Evolutionary conservation across 2,797 vertebrate species (phyloP), one percentile per base, ranked within the genome.

Genomic region (Lutjanus campechanus): DNA sequence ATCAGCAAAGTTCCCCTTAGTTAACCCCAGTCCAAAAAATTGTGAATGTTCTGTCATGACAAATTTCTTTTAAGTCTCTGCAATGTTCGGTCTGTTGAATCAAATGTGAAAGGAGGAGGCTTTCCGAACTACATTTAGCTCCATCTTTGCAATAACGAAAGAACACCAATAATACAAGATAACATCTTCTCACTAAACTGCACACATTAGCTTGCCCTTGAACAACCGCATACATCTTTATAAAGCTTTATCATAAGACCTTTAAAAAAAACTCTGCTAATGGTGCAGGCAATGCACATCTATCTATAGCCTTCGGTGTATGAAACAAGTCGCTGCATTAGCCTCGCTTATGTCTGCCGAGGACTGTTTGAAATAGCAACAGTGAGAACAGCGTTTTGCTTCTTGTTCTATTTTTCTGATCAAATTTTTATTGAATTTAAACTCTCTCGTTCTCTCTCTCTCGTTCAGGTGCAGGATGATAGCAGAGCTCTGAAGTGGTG

Each of bases 401-500:
- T 7, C 59, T 58, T 8, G 12, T 29, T 51, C 47, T 47, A 1
- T 47, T 71, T 62, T 58, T 54, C 44, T 54, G 49, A 77, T 81
- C 36, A 65, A 17, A 72, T 58, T 56, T 76, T 56, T 9, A 73
- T 46, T 50, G 29, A 60, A 73, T 56, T 0, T 55, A 3, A 20
- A 54, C 59, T 40, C 76, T 63, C 36, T 5, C 0, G 5, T 44
- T 47, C 15, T 19, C 36, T 69, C 5, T 36, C 44, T 46, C 44
- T 46, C 41, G 16, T 74, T 55, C 53, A 63, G 76, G 59, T 76
- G 85, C 71, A 61, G 76, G 25, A 71, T 20, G 69, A 50, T 16
- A 59, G 68, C 65, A 15, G 25, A 44, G 81, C 69, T 87, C 72
- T 82, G 76, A 83, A 84, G 79, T 58, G 80, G 2, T 36, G 76